Evolutionary conservation across 2,113 vertebrate genomes (phyloP).

Genomic region (Ailurus styani): DNA sequence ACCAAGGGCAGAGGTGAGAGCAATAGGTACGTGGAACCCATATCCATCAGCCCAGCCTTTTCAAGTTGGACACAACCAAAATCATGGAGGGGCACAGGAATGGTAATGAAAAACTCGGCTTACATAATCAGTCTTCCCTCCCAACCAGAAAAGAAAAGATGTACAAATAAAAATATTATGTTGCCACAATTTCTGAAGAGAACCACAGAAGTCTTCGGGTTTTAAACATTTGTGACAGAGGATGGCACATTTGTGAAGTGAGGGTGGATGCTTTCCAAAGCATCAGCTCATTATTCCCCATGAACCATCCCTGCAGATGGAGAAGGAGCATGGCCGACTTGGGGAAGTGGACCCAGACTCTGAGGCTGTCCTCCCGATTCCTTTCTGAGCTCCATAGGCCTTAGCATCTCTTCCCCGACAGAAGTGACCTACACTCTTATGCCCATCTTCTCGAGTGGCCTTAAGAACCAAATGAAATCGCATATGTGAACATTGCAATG

Average conservation of each 20-base stretch:
- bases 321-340: accelerated
- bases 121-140: neutral
- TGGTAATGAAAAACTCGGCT: neutral
- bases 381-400: accelerated
- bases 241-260: neutral
- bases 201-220: neutral
- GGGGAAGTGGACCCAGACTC: neutral
- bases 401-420: neutral
- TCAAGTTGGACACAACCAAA: neutral
- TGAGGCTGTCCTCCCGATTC: neutral
- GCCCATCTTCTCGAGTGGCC: neutral
- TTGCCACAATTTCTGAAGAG: neutral
- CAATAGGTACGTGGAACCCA: no score
- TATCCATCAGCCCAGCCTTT: no score
- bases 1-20: neutral
- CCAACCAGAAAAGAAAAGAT: neutral
- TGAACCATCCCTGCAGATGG: accelerated
- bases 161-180: neutral
- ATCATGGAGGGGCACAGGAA: accelerated
- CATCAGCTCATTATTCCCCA: neutral
- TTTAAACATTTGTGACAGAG: neutral
- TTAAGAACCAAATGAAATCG: neutral
- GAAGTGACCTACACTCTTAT: neutral
- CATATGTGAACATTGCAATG: neutral
- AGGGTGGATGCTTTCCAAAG: neutral